A percentile compares a stretch with the other conserved stretches of the same genome.
Conservation (phyloP, 1,140 invertebrate species). For the Camponotus vicinus region DNA sequence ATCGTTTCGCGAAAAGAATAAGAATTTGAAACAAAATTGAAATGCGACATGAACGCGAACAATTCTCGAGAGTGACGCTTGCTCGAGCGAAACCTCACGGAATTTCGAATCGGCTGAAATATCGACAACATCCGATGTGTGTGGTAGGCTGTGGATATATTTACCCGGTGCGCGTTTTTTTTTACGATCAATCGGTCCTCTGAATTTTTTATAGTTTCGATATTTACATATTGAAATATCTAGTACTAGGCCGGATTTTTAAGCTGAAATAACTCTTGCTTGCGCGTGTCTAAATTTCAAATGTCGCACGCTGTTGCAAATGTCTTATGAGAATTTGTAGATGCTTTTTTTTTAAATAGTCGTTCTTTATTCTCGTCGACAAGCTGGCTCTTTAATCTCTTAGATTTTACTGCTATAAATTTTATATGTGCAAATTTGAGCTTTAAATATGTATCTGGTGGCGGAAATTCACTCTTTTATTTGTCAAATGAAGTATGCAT, state of each 20-base stretch:
- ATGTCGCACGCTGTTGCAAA: constrained; percentile 14
- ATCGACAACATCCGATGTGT: constrained; percentile 69
- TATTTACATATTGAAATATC: constrained; percentile 70
- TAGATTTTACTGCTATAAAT: not conserved
- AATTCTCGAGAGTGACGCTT: constrained; percentile 61
- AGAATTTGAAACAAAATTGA: constrained; percentile 70
- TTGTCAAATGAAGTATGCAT: not conserved
- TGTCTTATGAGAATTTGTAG: constrained; percentile 18
- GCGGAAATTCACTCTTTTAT: not conserved
- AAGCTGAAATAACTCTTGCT: constrained; percentile 49
- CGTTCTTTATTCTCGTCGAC: not conserved
- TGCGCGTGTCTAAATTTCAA: constrained; percentile 28
- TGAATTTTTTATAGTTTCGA: constrained; percentile 72
- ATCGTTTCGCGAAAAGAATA: constrained; percentile 60
- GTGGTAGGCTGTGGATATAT: constrained; percentile 65
- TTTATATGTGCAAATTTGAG: not conserved
- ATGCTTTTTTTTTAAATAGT: constrained; percentile 25
- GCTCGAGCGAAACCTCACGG: constrained; percentile 43
- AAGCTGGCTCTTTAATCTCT: not conserved
- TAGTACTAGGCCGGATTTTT: constrained; percentile 62
- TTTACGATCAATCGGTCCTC: constrained; percentile 64
- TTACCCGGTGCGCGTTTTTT: constrained; percentile 43
- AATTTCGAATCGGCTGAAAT: constrained; percentile 69
- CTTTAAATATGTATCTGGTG: not conserved
- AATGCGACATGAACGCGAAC: constrained; percentile 65